Evolutionary conservation across 1,140 invertebrate species (phyloP), one percentile per base, ranked within the genome.

Genomic region (Coenobita brevimanus): DNA sequence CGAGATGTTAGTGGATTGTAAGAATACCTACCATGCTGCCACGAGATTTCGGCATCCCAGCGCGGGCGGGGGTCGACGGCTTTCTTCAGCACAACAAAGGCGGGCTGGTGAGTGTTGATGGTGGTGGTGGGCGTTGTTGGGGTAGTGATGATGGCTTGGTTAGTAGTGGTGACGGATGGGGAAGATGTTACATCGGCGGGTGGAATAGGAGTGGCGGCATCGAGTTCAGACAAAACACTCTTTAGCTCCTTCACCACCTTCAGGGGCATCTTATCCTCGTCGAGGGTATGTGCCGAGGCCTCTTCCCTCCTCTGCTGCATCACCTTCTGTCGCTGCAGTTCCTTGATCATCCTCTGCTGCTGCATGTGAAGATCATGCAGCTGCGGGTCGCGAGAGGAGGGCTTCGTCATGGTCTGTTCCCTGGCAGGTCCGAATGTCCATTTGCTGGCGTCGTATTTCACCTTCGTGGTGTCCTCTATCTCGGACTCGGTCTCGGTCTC

Each of bases 191-290:
- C 46, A 17, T 8, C 17, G 46, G 46, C 6, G 6, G 46, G 17
- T 17, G 46, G 46, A 17, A 43, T 73, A 3, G 88, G 78, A 1
- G 30, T 64, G 4, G 46, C 60, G 17, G 81, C 83, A 43, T 71
- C 80, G 57, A 36, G 36, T 15, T 90, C 90, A 8, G 90, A 82
- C 21, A 90, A 54, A 10, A 90, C 64, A 15, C 67, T 83, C 71
- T 90, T 90, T 67, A 90, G 46, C 78, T 90, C 90, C 1, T 85
- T 71, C 78, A 90, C 88, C 15, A 90, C 90, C 46, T 83, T 75
- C 62, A 90, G 30, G 24, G 90, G 90, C 90, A 90, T 90, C 46
- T 89, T 90, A 27, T 90, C 76, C 46, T 90, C 88, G 71, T 83
- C 88, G 6, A 88, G 88, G 3, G 82, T 67, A 0, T 87, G 88